phyloP scores from a whole-genome alignment of 2,888 invertebrate genomes.

The Harmothoe impar region DNA sequence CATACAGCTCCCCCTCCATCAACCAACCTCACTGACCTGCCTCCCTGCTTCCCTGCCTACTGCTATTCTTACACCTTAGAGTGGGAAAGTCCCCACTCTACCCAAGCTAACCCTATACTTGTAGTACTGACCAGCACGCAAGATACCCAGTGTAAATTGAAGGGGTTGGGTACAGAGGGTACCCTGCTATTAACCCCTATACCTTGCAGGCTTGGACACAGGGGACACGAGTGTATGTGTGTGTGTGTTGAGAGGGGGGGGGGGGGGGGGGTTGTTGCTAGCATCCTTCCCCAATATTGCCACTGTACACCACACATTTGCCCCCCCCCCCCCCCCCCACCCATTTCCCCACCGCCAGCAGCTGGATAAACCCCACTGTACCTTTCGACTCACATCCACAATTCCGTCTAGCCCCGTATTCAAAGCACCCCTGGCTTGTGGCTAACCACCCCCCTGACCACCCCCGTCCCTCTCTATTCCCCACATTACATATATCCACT shows the following conservation, averaged over 20 bases:
- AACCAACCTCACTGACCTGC: too few relatives aligned
- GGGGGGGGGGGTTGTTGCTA: not conserved
- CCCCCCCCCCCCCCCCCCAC: not conserved
- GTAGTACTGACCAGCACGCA: too few relatives aligned
- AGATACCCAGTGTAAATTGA: too few relatives aligned
- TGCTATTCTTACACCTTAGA: too few relatives aligned
- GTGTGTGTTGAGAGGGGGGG: not conserved
- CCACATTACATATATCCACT: not conserved
- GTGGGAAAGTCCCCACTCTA: too few relatives aligned
- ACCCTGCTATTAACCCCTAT: too few relatives aligned
- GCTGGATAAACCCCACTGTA: not conserved
- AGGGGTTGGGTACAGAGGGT: too few relatives aligned
- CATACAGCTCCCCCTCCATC: too few relatives aligned
- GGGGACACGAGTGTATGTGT: not conserved
- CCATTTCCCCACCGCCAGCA: not conserved
- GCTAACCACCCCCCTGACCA: slow-evolving; percentile 19
- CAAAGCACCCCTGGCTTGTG: not conserved
- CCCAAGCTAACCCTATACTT: too few relatives aligned
- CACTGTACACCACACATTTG: not conserved
- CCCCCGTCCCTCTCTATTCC: not conserved
- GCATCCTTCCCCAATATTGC: not conserved
- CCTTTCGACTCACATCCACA: not conserved
- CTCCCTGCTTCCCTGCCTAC: too few relatives aligned
- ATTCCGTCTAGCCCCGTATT: not conserved
- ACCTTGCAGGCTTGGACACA: too few relatives aligned